Evolutionary conservation across 1,140 invertebrate species (phyloP), one percentile per base, ranked within the genome.

Genomic region (Gonatopus flavifemur): DNA sequence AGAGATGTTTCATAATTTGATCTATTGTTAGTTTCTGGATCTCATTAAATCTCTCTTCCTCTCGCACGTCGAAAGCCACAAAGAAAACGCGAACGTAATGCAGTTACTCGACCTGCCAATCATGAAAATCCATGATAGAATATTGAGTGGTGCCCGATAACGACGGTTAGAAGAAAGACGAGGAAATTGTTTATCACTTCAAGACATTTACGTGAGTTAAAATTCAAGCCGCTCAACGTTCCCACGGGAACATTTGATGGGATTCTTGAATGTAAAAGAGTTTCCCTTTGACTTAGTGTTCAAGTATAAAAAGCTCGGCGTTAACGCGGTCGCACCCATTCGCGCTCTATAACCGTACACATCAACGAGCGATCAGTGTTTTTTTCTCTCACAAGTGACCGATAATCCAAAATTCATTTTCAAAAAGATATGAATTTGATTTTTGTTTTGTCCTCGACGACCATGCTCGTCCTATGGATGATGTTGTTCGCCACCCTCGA

Each of bases 181-280:
- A 46, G 57, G 50, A 65, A 64, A 64, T 61, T 53, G 49, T 64
- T 65, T 61, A 61, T 64, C 57, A 37, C 13, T 15, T 13, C 18
- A 16, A n/a, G n/a, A 18, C 24, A 32, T 33, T 3, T 47, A 36
- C 44, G 50, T 21, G 58, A 64, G 64, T 65, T 65, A 60, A 60
- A 65, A 65, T 65, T 64, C 57, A 58, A 43, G 32, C 24, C 42
- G 43, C 40, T 43, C 18, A 18, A 37, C 40, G 46, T 52, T 46
- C 36, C 31, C 10, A 12, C 20, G 33, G 30, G 24, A 20, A 43
- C 20, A 30, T 38, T 37, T 19, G 13, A 25, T 9, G n/a, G 33
- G 48, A n/a, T n/a, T n/a, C n/a, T n/a, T n/a, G n/a, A 30, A 49
- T 40, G 53, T n/a, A n/a, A 48, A 28, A 25, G 13, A 3, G 37